phyloP scores from a whole-genome alignment of 1,140 invertebrate genomes.

The Venustaconcha ellipsiformis region DNA sequence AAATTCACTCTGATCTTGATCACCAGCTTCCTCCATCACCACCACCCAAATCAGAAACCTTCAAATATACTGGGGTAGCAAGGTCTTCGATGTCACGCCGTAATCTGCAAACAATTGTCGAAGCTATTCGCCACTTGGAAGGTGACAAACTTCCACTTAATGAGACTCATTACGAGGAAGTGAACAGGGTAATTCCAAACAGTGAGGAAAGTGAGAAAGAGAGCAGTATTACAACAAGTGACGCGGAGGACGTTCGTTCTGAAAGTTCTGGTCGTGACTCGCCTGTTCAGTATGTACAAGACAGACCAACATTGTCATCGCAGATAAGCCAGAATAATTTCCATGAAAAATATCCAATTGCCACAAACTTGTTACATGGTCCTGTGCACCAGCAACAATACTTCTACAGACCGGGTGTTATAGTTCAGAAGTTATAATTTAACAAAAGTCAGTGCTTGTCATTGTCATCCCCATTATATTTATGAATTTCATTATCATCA shows the following conservation, averaged over 20 bases:
- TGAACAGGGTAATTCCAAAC: slow-evolving; percentile 26
- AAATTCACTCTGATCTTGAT: slow-evolving; percentile 6
- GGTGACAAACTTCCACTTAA: slow-evolving; percentile 79
- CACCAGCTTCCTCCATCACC: slow-evolving; percentile 14
- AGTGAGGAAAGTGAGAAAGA: slow-evolving; percentile 58
- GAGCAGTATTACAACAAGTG: slow-evolving; percentile 45
- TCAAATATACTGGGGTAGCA: neutral
- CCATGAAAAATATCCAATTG: slow-evolving; percentile 54
- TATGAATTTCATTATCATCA: too few relatives aligned
- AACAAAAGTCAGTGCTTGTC: neutral
- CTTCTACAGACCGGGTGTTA: slow-evolving; percentile 55
- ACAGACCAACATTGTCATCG: slow-evolving; percentile 22
- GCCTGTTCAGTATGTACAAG: slow-evolving; percentile 39
- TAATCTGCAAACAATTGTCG: slow-evolving; percentile 97
- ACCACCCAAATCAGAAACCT: slow-evolving; percentile 5
- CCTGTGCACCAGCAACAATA: slow-evolving; percentile 39
- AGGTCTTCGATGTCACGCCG: slow-evolving; percentile 81
- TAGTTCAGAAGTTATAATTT: slow-evolving; percentile 60
- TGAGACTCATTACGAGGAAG: slow-evolving; percentile 4
- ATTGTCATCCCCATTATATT: too few relatives aligned
- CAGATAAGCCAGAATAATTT: slow-evolving; percentile 18
- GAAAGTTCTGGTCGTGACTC: slow-evolving; percentile 54
- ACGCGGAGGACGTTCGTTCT: slow-evolving; percentile 51
- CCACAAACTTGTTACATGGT: slow-evolving; percentile 51
- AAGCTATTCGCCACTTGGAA: slow-evolving; percentile 96